Evolutionary conservation across 2,113 vertebrate species (phyloP).

Genomic region (Setophaga kirtlandii): DNA sequence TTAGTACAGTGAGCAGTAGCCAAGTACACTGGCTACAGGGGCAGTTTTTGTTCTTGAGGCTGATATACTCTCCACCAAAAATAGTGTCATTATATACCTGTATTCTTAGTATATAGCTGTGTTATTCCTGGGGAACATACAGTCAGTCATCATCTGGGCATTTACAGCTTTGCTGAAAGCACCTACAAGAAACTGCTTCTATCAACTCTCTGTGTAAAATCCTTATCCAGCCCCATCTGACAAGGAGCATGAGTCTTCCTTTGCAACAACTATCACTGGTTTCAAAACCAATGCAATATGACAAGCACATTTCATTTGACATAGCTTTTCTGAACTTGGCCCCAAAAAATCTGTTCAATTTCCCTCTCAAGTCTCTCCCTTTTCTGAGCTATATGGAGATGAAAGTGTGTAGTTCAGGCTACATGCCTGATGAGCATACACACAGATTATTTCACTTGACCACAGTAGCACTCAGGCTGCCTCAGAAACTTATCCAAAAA

Average conservation of each 20-base stretch:
- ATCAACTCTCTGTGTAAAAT: neutral
- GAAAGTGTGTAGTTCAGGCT: neutral
- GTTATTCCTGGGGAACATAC: neutral
- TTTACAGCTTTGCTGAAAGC: neutral
- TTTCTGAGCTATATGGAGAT: neutral
- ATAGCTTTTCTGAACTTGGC: neutral
- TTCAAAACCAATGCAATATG: neutral
- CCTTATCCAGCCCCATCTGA: neutral
- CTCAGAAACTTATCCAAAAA: neutral
- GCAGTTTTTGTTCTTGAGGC: neutral
- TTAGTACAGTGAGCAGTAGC: neutral
- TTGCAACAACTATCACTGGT: neutral
- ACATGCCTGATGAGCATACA: neutral
- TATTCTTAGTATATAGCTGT: neutral
- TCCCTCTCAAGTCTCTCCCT: neutral
- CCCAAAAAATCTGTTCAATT: neutral
- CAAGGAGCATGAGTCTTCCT: neutral
- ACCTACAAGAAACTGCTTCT: neutral
- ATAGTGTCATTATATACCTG: neutral
- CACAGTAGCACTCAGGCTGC: neutral
- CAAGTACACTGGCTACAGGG: neutral
- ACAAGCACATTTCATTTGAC: neutral
- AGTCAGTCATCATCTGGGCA: neutral
- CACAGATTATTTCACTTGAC: neutral
- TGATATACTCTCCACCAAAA: neutral